phyloP scores from a whole-genome alignment of 2,113 vertebrate species.

The Toxotes chatareus region DNA sequence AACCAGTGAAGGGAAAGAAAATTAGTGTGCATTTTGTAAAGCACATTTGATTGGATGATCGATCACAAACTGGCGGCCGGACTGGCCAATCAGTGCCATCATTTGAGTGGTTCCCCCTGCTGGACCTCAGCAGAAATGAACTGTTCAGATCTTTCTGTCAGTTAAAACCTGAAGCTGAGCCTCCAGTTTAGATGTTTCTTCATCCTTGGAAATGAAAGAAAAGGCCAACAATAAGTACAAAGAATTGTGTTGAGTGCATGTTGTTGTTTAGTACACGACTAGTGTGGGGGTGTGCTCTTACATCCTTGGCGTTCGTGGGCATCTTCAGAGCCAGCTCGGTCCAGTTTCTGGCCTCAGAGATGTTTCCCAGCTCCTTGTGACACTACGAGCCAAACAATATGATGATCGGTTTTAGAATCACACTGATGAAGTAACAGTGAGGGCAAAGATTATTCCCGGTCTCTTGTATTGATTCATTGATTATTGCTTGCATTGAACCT shows the following conservation, averaged over 20 bases:
- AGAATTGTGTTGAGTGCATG: no score
- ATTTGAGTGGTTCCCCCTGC: background rate
- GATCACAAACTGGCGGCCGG: background rate
- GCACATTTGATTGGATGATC: constrained; percentile 7
- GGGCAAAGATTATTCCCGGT: no score
- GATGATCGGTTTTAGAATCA: background rate
- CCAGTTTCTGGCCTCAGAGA: constrained; percentile 86
- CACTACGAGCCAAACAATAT: constrained; percentile 82
- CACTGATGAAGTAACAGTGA: background rate
- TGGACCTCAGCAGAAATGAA: background rate
- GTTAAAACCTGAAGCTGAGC: constrained; percentile 65
- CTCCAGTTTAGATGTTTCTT: constrained; percentile 60
- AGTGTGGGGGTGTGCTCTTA: constrained; percentile 55
- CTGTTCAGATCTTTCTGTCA: constrained; percentile 20
- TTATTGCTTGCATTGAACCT: no score
- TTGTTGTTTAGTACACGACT: background rate
- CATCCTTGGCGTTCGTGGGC: constrained; percentile 81
- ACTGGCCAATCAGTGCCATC: background rate
- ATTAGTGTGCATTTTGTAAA: background rate
- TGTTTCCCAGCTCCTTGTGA: constrained; percentile 91
- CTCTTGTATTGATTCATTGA: no score
- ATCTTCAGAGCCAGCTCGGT: constrained; percentile 85
- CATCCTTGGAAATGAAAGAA: constrained; percentile 46
- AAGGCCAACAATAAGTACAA: background rate
- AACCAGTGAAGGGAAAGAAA: background rate